A percentile compares a stretch with the other conserved stretches of the same genome.
phyloP scores from a whole-genome alignment of 23 tunicate species.

The Botrylloides violaceus region DNA sequence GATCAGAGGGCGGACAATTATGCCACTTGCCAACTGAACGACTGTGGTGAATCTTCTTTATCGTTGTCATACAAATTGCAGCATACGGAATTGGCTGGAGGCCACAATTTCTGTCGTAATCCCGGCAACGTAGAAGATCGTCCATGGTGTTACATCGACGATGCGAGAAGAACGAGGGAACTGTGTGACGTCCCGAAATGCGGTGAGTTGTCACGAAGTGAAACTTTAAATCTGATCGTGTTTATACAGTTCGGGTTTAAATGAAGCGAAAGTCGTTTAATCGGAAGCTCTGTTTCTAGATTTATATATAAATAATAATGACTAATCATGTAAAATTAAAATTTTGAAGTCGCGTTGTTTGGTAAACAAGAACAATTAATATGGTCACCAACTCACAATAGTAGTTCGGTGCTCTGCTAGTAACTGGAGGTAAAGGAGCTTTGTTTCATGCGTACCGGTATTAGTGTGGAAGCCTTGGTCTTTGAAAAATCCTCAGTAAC shows the following conservation, averaged over 20 bases:
- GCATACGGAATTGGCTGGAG: constrained; percentile 41
- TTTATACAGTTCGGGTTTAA: not conserved
- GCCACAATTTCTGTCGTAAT: constrained; percentile 77
- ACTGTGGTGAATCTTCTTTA: too few relatives aligned
- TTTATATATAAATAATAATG: not conserved
- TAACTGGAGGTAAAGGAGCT: too few relatives aligned
- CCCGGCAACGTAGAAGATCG: constrained; percentile 25
- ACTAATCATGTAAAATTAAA: not conserved
- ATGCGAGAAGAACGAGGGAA: constrained; percentile 18
- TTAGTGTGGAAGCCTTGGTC: too few relatives aligned
- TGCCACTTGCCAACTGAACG: too few relatives aligned
- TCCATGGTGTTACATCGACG: constrained; percentile 82
- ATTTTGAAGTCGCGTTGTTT: too few relatives aligned
- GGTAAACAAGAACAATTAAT: too few relatives aligned
- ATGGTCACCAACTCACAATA: too few relatives aligned
- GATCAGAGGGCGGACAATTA: too few relatives aligned
- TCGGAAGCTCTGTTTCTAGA: not conserved
- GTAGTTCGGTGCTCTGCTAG: too few relatives aligned
- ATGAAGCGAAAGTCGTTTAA: not conserved
- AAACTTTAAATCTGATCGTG: not conserved
- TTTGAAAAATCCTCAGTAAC: too few relatives aligned
- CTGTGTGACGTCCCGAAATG: constrained; percentile 40
- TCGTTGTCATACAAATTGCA: too few relatives aligned
- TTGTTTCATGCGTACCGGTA: too few relatives aligned
- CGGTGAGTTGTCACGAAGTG: constrained; percentile 17